Evolutionary conservation across 2,797 vertebrate genomes (phyloP).

Genomic region (Cyprinodon diabolis): DNA sequence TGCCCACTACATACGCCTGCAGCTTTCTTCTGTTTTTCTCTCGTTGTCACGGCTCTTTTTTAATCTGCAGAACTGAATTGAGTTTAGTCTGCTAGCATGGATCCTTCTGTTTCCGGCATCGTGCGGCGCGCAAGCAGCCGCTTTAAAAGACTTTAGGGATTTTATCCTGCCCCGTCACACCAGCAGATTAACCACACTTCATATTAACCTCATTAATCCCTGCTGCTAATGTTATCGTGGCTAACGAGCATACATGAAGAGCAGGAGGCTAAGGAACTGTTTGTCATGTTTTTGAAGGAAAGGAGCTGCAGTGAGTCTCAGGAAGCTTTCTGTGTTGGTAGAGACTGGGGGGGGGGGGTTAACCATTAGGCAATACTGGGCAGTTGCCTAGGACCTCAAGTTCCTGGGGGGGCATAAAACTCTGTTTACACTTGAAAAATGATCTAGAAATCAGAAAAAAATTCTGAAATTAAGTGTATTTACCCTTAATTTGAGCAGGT

Average conservation of each 20-base stretch:
- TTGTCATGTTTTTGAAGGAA: too few species aligned
- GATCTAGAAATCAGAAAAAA: too few species aligned
- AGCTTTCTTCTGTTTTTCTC: neutral
- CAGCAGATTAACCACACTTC: constrained; percentile 71
- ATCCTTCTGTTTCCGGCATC: constrained; percentile 17
- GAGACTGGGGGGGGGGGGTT: too few species aligned
- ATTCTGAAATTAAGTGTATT: too few species aligned
- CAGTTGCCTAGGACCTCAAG: too few species aligned
- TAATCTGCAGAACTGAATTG: constrained; percentile 46
- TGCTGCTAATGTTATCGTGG: constrained; percentile 57
- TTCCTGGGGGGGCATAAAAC: too few species aligned
- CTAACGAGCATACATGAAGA: constrained; percentile 37
- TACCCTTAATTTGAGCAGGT: too few species aligned
- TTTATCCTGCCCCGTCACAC: constrained; percentile 50
- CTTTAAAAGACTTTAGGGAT: constrained; percentile 62
- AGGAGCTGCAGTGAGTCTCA: too few species aligned
- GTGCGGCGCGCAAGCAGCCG: constrained; percentile 23
- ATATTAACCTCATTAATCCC: constrained; percentile 69
- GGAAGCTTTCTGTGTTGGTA: too few species aligned
- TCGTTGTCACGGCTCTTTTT: constrained; percentile 12
- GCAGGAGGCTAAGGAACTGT: too few species aligned
- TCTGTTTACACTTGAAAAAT: too few species aligned
- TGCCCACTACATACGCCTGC: constrained; percentile 27
- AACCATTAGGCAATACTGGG: too few species aligned
- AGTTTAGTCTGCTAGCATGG: constrained; percentile 27